Evolutionary conservation across 1,140 invertebrate genomes (phyloP).

Genomic region (Nebria ingens): DNA sequence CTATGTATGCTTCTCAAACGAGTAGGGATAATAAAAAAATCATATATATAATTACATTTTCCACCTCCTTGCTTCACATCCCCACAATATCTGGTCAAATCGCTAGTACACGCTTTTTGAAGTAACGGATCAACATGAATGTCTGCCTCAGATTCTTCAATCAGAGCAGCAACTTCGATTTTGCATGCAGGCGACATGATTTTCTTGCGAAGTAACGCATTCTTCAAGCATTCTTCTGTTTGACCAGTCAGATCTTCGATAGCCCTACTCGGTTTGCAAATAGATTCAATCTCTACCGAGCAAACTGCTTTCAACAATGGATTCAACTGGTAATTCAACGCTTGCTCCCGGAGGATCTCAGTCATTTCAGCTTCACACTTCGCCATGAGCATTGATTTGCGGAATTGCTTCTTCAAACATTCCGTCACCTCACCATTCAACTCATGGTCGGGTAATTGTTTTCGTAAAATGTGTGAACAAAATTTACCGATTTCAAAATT

Average conservation of each 20-base stretch:
- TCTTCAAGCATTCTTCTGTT: conserved; percentile 82
- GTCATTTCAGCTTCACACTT: conserved; percentile 74
- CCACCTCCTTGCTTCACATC: conserved; percentile 76
- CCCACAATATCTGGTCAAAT: conserved; percentile 75
- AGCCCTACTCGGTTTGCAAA: conserved; percentile 44
- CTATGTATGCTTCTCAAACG: neutral
- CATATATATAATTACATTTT: conserved; percentile 51
- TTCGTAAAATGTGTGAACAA: conserved; percentile 36
- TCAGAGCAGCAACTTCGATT: conserved; percentile 69
- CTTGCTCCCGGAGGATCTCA: conserved; percentile 72
- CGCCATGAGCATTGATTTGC: conserved; percentile 56
- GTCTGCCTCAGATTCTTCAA: conserved; percentile 69
- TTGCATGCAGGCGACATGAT: conserved; percentile 63
- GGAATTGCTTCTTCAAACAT: conserved; percentile 67
- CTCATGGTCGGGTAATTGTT: conserved; percentile 32
- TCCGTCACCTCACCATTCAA: conserved; percentile 45
- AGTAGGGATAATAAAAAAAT: conserved; percentile 4
- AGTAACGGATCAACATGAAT: conserved; percentile 74
- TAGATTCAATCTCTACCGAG: conserved; percentile 51
- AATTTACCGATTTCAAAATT: conserved; percentile 59
- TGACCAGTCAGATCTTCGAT: conserved; percentile 43
- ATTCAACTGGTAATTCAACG: conserved; percentile 78
- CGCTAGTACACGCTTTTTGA: conserved; percentile 64
- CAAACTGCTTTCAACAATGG: conserved; percentile 71
- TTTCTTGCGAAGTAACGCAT: conserved; percentile 57